Conservation (phyloP, 2,113 vertebrate species). For the Dipodomys merriami region DNA sequence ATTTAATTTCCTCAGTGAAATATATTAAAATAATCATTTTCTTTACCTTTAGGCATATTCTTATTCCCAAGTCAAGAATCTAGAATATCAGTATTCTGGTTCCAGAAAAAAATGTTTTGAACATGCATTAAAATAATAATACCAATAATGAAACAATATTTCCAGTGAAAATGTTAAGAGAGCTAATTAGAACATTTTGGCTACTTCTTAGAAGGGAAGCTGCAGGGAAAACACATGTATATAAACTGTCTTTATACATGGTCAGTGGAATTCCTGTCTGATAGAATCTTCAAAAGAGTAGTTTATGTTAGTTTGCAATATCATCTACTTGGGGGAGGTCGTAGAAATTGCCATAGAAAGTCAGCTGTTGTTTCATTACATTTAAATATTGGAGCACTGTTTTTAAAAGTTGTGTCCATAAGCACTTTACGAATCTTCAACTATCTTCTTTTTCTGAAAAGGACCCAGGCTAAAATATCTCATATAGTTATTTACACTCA, state of each 20-base stretch:
- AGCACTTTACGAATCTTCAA: conserved; percentile 1
- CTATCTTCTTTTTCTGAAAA: neutral
- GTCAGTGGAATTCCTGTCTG: neutral
- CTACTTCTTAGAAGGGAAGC: neutral
- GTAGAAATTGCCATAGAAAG: neutral
- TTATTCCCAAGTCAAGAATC: neutral
- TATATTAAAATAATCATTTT: conserved; percentile 4
- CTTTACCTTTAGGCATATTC: neutral
- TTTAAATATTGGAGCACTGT: conserved; percentile 12
- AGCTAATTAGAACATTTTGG: conserved; percentile 1
- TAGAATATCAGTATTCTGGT: neutral
- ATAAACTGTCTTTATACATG: neutral
- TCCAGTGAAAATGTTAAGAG: neutral
- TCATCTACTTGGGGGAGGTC: neutral
- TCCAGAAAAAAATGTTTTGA: conserved; percentile 16
- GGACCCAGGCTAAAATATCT: conserved; percentile 5
- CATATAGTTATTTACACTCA: neutral
- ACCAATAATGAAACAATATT: conserved; percentile 5
- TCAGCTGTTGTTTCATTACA: neutral
- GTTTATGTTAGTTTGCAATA: neutral
- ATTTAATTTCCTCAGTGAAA: neutral
- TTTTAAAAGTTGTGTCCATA: conserved; percentile 41
- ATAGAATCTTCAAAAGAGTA: conserved; percentile 7
- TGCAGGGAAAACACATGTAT: neutral
- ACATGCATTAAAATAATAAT: neutral